These are phyloP conservation scores for Rana temporaria DNA, from an alignment of 2,113 vertebrate species.

Conservation along the genomic window DNA sequence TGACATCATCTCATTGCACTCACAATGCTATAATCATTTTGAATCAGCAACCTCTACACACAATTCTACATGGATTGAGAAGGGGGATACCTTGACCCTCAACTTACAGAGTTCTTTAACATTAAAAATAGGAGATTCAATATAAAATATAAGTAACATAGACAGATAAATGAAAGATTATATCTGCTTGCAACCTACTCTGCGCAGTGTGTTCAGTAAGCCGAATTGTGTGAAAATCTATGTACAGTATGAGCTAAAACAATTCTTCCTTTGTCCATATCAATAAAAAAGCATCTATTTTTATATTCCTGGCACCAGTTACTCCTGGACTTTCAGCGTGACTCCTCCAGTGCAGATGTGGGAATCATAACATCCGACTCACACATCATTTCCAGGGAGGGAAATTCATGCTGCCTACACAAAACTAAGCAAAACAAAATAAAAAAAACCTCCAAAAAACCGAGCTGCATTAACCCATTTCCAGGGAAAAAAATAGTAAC, in stretches of 20 bases:
- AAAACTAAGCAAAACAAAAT: slow-evolving; percentile 40
- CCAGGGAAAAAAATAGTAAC: slow-evolving; percentile 11
- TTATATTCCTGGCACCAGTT: slow-evolving; percentile 28
- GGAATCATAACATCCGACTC: slow-evolving; percentile 55
- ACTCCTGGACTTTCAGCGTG: slow-evolving; percentile 43
- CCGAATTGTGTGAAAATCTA: neutral
- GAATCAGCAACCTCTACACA: too few species aligned
- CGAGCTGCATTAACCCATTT: slow-evolving; percentile 2
- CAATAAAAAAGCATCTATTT: slow-evolving; percentile 42
- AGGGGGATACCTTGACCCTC: too few species aligned
- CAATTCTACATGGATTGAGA: too few species aligned
- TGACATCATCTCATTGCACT: too few species aligned
- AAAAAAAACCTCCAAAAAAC: neutral
- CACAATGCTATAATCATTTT: too few species aligned
- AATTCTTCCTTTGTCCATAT: slow-evolving; percentile 23
- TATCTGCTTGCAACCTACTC: too few species aligned
- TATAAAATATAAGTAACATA: too few species aligned
- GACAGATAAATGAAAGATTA: too few species aligned
- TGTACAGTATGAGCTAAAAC: neutral
- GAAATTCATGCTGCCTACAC: slow-evolving; percentile 49
- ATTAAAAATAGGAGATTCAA: too few species aligned
- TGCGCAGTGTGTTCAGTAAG: too few species aligned
- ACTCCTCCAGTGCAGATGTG: slow-evolving; percentile 49
- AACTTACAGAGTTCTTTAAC: too few species aligned
- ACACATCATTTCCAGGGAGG: slow-evolving; percentile 56